Base-by-base conservation (phyloP, 2,888 invertebrate species). In the Andrena marginata region DNA sequence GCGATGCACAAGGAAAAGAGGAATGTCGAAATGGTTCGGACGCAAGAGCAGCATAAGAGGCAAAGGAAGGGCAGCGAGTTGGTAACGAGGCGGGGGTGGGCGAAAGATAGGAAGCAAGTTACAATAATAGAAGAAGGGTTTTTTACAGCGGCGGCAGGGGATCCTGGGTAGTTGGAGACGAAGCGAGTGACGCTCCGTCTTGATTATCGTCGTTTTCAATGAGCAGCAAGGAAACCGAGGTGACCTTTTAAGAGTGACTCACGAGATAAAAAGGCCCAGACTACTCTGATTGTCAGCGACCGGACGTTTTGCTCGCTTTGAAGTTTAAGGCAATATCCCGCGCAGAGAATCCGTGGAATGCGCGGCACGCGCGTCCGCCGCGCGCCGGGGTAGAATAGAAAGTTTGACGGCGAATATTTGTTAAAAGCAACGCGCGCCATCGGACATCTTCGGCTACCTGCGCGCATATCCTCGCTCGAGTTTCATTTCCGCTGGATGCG, bases 101-200 rank as follows among this genome's bases (percentile, higher is more conserved):
- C 54, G 75, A 64, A 69, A 69, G 65, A 65, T 8, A 73, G 35
- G 70, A 64, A 48, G 60, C 29, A n/a, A 68, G 79, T 75, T 80
- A 84, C 79, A 84, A 87, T 87, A 87, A 87, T 87, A 87, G 87
- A 84, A 68, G 78, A 78, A 80, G 76, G 80, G 72, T 72, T 35
- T 81, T 82, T 75, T 49, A 56, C 59, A 71, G 64, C 87, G 63
- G 85, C 73, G 65, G 85, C 73, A 70, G 82, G 87, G 72, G 84
- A 80, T 64, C 81, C 75, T 60, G 31, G 49, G 65, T 29, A 5
- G 87, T 85, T 85, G 85, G 87, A 82, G 82, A 86, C 76, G 48
- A 63, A n/a, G 42, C 59, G 64, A 51, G 63, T 26, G 70, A 51
- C 63, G 16, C 63, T 67, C n/a, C 72, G 74, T 77, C 80, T 74